Evolutionary conservation across 1,140 invertebrate genomes (phyloP), one percentile per base, ranked within the genome.

Genomic region (Intoshia linei): DNA sequence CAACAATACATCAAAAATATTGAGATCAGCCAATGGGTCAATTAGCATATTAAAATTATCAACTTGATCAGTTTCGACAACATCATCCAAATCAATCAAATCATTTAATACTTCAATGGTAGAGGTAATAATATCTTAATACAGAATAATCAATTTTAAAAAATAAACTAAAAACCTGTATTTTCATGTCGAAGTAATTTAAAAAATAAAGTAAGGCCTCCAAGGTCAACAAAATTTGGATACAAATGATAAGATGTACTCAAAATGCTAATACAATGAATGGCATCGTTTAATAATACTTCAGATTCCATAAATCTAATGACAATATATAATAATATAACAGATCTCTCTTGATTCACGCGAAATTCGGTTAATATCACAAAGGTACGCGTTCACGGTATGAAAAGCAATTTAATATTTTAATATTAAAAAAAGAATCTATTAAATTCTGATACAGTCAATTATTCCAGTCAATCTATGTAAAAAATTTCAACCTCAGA

Each of bases 271-370:
- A 98, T 65, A 50, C 93, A 60, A 60, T 92, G 71, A 40, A 92
- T 65, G 2, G 71, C 68, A 47, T 77, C 74, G 59, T 87, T 75
- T 30, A 92, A 57, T 57, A 92, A 81, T 10, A 95, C 61, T 64
- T 98, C 90, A 34, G 83, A 90, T 45, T 95, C 84, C 81, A 98
- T 90, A 59, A 98, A 98, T 55, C 72, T 74, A 40, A 34, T 39
- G 42, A 37, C 36, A 40, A 44, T 46, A 17, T 23, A 24, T n/a
- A 6, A 18, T 10, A 17, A 7, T 20, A 41, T 32, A 22, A 21
- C 15, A 6, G 7, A 13, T 19, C 5, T 2, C 3, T 33, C 32
- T n/a, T 13, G 14, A 3, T 13, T 30, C 23, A 30, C 21, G 7
- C 7, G 14, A 14, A 24, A 19, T 15, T 20, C 4, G 3, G 14